Evolutionary conservation across 2,113 vertebrate genomes (phyloP).

Genomic region (Colinus virginianus): DNA sequence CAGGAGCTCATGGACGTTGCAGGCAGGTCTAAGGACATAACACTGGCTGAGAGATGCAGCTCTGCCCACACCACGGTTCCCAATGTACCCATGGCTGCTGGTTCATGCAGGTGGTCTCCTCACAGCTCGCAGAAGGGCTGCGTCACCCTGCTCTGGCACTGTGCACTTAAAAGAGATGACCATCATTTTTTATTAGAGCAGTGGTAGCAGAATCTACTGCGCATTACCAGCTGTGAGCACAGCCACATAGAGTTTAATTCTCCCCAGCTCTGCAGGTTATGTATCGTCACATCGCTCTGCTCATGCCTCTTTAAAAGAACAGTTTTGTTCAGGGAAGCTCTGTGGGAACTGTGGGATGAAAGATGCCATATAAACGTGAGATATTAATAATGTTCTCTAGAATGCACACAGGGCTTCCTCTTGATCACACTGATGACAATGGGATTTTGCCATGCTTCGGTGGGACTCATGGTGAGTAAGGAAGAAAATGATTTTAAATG

Average conservation of each 20-base stretch:
- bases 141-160: not conserved
- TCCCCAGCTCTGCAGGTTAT: not conserved
- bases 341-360: not conserved
- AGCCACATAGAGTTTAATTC: not conserved
- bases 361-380: not conserved
- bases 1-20: not conserved
- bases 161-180: not conserved
- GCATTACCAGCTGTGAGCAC: not conserved
- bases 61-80: not conserved
- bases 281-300: not conserved
- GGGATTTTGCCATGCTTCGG: not conserved
- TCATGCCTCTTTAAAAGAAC: not conserved
- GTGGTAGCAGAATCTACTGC: not conserved
- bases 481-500: not conserved
- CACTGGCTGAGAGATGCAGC: not conserved
- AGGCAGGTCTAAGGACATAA: not conserved
- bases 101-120: not conserved
- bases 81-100: accelerated
- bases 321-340: not conserved
- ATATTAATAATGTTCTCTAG: not conserved
- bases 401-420: not conserved
- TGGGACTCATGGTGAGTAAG: not conserved
- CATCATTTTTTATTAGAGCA: not conserved
- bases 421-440: not conserved
- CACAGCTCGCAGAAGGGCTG: accelerated